These are phyloP conservation scores for Mystacides longicornis DNA, from an alignment of 2,888 invertebrate species.

Conservation along the genomic window DNA sequence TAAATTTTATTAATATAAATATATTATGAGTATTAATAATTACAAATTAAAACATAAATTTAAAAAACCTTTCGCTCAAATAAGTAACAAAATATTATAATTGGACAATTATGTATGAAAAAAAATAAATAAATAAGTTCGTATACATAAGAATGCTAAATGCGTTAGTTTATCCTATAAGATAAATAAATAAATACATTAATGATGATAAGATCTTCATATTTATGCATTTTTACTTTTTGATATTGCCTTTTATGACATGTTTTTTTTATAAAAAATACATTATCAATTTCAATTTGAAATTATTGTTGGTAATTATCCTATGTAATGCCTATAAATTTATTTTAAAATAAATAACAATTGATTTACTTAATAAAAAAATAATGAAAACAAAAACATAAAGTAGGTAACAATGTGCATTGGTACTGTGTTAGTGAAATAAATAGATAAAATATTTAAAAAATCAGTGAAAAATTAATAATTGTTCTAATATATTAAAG, in stretches of 20 bases:
- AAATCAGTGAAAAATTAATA: too few species aligned
- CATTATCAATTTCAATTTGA: background rate
- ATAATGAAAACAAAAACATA: background rate
- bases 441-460: too few species aligned
- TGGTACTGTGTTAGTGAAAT: background rate
- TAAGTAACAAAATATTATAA: too few species aligned
- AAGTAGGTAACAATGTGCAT: background rate
- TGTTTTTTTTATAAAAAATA: conserved; percentile 4
- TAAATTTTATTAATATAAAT: too few species aligned
- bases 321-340: too few species aligned
- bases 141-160: background rate
- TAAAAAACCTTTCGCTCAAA: too few species aligned
- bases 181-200: background rate
- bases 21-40: too few species aligned
- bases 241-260: background rate
- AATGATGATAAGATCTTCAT: too few species aligned
- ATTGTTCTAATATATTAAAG: too few species aligned
- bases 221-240: too few species aligned
- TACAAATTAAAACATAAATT: too few species aligned
- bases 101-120: background rate
- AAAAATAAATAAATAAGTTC: background rate
- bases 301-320: background rate
- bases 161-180: background rate
- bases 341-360: too few species aligned
- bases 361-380: background rate